Percentiles rank a stretch among this genome's conserved stretches.
Conservation (phyloP, 2,797 vertebrate genomes). For the Microchirus variegatus region DNA sequence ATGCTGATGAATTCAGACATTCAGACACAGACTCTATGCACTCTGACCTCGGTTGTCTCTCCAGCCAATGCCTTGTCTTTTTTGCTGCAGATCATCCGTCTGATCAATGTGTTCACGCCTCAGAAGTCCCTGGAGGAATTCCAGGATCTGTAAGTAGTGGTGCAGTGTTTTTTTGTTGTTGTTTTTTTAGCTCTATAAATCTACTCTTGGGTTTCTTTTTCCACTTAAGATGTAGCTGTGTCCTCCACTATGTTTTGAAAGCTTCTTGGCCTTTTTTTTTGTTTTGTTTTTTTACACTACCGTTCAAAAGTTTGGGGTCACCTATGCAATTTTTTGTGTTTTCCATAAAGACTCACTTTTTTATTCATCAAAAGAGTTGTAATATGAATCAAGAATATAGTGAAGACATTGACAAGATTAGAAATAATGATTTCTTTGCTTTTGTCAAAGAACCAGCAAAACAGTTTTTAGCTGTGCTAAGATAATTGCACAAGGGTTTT, state of each 20-base stretch:
- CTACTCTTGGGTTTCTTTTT: slow-evolving; percentile 15
- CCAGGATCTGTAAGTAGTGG: slow-evolving; percentile 95
- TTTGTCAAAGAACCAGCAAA: too few species aligned
- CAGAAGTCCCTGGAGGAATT: slow-evolving; percentile 99
- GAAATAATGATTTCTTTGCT: too few species aligned
- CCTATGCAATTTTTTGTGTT: too few species aligned
- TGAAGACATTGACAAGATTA: too few species aligned
- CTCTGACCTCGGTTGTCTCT: slow-evolving; percentile 17
- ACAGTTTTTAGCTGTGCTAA: too few species aligned
- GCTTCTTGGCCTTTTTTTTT: background rate
- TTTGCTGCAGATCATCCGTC: slow-evolving; percentile 90
- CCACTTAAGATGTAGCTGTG: slow-evolving; percentile 8
- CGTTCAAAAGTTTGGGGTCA: too few species aligned
- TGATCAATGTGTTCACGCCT: slow-evolving; percentile 98
- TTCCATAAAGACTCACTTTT: too few species aligned
- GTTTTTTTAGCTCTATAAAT: slow-evolving; percentile 5
- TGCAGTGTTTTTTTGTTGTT: slow-evolving; percentile 4
- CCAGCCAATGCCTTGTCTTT: slow-evolving; percentile 63
- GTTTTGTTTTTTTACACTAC: background rate
- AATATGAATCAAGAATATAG: too few species aligned
- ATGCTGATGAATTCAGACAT: slow-evolving; percentile 1
- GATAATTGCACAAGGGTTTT: too few species aligned
- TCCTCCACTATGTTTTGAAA: background rate
- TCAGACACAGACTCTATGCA: slow-evolving; percentile 10
- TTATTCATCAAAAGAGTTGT: too few species aligned